Percentiles rank a stretch among this genome's conserved stretches.
Conservation (phyloP, 1,140 invertebrate species). For the Augochlora pura region DNA sequence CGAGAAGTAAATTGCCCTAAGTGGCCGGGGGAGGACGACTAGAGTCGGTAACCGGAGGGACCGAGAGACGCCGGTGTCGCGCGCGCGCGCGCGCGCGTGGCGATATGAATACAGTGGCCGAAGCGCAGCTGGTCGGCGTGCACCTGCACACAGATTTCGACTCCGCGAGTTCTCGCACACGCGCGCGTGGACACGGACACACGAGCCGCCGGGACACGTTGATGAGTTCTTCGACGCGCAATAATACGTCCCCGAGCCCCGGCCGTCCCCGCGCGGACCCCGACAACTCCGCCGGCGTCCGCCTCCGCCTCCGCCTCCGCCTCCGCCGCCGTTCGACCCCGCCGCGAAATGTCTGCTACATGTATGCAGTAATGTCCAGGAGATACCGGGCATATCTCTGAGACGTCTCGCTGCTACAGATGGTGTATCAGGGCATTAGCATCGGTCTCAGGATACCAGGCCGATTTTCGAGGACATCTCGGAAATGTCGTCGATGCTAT, state of each 20-base stretch:
- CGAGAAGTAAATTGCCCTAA: conserved; percentile 57
- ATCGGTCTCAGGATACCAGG: conserved; percentile 43
- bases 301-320: neutral
- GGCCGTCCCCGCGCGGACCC: neutral
- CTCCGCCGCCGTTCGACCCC: conserved; percentile 1
- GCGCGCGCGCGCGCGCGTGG: neutral
- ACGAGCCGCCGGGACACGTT: conserved; percentile 21
- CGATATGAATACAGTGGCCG: neutral
- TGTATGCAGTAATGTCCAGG: conserved; percentile 48
- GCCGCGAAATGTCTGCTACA: conserved; percentile 47
- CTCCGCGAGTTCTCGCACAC: neutral
- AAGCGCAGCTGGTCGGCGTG: neutral
- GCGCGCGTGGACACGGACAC: conserved; percentile 5
- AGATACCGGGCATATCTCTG: conserved; percentile 50
- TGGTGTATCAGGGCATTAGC: conserved; percentile 64
- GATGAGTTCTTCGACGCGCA: conserved; percentile 41
- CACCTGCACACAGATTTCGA: neutral
- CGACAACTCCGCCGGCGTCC: too few species aligned
- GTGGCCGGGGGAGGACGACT: conserved; percentile 46
- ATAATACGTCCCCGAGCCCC: conserved; percentile 21
- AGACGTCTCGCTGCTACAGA: conserved; percentile 47
- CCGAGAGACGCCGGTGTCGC: conserved; percentile 18
- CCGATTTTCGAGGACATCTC: conserved; percentile 53
- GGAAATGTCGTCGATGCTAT: conserved; percentile 50
- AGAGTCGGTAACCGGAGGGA: conserved; percentile 1